Base-by-base conservation (phyloP, 2,888 invertebrate genomes). In the Cyaniris semiargus region DNA sequence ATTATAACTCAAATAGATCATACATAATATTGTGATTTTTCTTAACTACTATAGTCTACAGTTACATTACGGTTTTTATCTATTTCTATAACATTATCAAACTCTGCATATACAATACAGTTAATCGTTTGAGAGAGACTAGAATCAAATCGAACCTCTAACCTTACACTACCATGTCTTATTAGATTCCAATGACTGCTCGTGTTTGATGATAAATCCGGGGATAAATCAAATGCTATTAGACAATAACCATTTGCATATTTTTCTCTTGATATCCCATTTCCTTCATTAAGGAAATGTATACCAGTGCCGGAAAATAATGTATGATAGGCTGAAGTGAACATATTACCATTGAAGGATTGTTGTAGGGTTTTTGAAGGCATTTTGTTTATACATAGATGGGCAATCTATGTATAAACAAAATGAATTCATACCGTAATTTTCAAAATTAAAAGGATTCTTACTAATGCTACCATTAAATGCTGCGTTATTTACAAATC, bases 381-480 rank as follows among this genome's bases (percentile, higher is more conserved):
- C 70, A 79, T n/a, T 77, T 78, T 81, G 79, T 60, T 75, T n/a
- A n/a, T n/a, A n/a, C n/a, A n/a, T n/a, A n/a, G n/a, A n/a, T n/a
- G n/a, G 77, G 15, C 80, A 82, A 77, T 83, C 81, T 34, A 82
- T 81, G 56, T 83, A 81, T 72, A 82, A 79, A 78, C 81, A 76
- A 80, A 82, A 82, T 75, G 81, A 71, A 75, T 74, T 79, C 48
- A 81, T 78, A 72, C 44, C 76, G 77, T 80, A 81, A 48, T 83
- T 82, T 72, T 82, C 80, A 79, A 82, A 82, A 77, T 81, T 79
- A 76, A 79, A 82, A 27, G 82, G 81, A 79, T 82, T 83, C 79
- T 81, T 81, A 77, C 70, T 78, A 23, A 81, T 75, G 78, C 76
- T 78, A 48, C 79, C 80, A 79, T 83, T 81, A 31, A 80, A 81